Conservation (phyloP, 2,888 invertebrate species). For the Agriopis marginaria region DNA sequence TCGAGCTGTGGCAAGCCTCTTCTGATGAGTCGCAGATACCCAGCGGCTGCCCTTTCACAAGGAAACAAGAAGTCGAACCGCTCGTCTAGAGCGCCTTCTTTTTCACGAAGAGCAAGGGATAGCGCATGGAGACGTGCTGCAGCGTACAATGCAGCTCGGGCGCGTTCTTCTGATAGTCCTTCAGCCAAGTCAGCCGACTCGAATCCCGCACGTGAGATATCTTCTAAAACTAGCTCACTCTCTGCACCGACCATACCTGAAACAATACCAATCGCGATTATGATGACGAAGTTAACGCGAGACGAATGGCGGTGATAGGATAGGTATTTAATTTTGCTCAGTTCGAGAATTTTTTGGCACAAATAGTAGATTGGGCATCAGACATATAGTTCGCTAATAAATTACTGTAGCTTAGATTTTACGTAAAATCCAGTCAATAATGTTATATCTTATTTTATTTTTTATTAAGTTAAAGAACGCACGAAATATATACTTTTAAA, state of each 20-base stretch:
- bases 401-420: too few species aligned
- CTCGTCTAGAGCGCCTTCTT: constrained; percentile 79
- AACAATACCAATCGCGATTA: constrained; percentile 36
- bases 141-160: constrained; percentile 89
- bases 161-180: constrained; percentile 88
- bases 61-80: constrained; percentile 90
- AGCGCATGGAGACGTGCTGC: constrained; percentile 91
- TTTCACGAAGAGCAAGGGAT: constrained; percentile 85
- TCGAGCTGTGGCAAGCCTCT: constrained; percentile 92
- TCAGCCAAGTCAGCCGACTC: constrained; percentile 89
- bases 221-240: constrained; percentile 90
- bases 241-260: constrained; percentile 82
- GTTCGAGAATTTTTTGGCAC: background rate
- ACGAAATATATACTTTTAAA: background rate
- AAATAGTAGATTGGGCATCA: background rate
- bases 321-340: background rate
- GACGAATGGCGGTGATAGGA: background rate
- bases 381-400: too few species aligned
- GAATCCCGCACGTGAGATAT: constrained; percentile 89
- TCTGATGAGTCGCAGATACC: constrained; percentile 92
- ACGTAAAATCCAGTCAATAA: too few species aligned
- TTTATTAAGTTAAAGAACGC: background rate
- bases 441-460: too few species aligned
- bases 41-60: constrained; percentile 92
- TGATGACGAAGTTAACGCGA: background rate